Evolutionary conservation across 2,113 vertebrate genomes (phyloP).

Genomic region (Echinops telfairi): DNA sequence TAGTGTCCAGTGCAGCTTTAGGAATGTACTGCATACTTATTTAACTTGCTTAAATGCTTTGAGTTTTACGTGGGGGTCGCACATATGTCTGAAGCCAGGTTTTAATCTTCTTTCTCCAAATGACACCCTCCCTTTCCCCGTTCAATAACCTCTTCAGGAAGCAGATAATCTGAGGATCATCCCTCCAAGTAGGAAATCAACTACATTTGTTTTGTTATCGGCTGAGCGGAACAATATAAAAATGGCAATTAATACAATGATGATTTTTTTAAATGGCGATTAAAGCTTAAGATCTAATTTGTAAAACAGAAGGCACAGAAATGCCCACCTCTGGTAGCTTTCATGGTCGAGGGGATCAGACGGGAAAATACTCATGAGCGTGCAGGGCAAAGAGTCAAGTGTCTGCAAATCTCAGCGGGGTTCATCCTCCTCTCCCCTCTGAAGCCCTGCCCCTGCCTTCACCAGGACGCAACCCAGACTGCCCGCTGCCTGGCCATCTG

Average conservation of each 20-base stretch:
- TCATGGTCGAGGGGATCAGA: background rate
- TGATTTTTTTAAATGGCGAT: background rate
- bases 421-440: background rate
- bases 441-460: accelerated
- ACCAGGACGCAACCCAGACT: no score
- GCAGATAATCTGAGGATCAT: background rate
- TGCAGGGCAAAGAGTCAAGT: background rate
- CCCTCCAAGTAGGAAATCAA: slow-evolving; percentile 14
- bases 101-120: slow-evolving; percentile 36
- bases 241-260: background rate
- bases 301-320: slow-evolving; percentile 32
- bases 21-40: background rate
- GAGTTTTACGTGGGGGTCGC: background rate
- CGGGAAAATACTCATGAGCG: background rate
- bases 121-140: background rate
- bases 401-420: background rate
- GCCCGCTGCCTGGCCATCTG: accelerated
- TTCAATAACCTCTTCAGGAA: background rate
- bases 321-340: background rate
- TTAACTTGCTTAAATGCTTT: background rate
- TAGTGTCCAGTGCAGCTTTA: background rate
- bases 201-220: background rate
- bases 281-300: slow-evolving; percentile 25
- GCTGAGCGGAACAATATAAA: background rate
- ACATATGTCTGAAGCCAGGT: slow-evolving; percentile 1